A percentile compares a stretch with the other conserved stretches of the same genome.
phyloP scores from a whole-genome alignment of 2,113 vertebrate species.

The Copsychus sechellarum region DNA sequence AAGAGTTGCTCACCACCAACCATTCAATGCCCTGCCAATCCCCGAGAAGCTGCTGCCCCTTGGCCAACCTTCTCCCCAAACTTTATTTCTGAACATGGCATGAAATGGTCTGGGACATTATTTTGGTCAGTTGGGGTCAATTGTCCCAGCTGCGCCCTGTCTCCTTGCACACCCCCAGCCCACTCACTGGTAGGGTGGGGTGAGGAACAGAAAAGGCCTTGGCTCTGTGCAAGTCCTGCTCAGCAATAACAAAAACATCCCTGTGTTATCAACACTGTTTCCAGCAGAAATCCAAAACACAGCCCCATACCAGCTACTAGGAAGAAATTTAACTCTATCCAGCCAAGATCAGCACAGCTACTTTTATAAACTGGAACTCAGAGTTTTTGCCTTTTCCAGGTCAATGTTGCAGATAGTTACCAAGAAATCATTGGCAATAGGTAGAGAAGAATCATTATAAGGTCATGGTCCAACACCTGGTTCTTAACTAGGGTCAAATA shows the following conservation, averaged over 20 bases:
- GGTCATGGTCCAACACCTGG: neutral
- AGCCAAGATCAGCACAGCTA: neutral
- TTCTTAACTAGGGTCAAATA: neutral
- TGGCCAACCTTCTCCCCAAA: fast-evolving
- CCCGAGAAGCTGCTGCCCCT: fast-evolving
- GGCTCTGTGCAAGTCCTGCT: neutral
- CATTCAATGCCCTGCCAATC: neutral
- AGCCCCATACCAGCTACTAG: neutral
- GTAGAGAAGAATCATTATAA: neutral
- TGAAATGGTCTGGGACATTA: neutral
- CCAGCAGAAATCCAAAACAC: neutral
- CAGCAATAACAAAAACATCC: neutral
- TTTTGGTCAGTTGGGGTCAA: neutral
- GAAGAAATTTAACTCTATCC: neutral
- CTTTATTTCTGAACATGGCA: neutral
- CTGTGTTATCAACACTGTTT: neutral
- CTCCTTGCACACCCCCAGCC: neutral
- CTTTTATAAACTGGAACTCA: neutral
- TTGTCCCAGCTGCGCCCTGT: neutral
- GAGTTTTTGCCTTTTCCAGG: neutral
- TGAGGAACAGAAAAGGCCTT: neutral
- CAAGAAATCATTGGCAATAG: neutral
- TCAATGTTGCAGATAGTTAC: neutral
- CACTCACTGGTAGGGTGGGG: fast-evolving
- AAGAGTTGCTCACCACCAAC: neutral